A percentile compares a stretch with the other conserved stretches of the same genome.
These are phyloP conservation scores for Dolichomitus sp. DNA, from an alignment of 2,888 invertebrate genomes.

Conservation along the genomic window DNA sequence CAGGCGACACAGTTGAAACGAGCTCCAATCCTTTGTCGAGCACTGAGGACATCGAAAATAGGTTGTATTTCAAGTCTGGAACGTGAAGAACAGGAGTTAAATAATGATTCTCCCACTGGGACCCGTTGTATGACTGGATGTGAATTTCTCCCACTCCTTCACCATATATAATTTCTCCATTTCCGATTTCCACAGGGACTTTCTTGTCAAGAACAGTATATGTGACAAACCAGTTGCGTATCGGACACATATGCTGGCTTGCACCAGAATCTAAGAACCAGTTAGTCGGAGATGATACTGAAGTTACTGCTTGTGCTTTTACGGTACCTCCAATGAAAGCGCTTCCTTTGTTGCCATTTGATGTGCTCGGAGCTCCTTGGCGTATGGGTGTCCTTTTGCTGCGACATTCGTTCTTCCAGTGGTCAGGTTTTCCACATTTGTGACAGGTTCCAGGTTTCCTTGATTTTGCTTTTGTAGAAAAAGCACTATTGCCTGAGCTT, in stretches of 20 bases:
- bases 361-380: no score
- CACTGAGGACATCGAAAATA: slow-evolving; percentile 50
- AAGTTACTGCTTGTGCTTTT: slow-evolving; percentile 12
- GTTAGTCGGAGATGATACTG: slow-evolving; percentile 25
- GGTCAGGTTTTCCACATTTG: slow-evolving; percentile 63
- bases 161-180: slow-evolving; percentile 60
- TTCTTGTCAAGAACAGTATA: no score
- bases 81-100: slow-evolving; percentile 59
- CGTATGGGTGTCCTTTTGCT: slow-evolving; percentile 1
- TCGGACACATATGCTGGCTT: slow-evolving; percentile 66
- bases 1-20: no score
- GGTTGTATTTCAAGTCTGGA: slow-evolving; percentile 62
- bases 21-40: slow-evolving; percentile 65
- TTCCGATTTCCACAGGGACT: slow-evolving; percentile 52
- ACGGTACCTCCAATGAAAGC: slow-evolving; percentile 43
- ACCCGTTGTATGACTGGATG: slow-evolving; percentile 59
- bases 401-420: slow-evolving; percentile 44
- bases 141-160: slow-evolving; percentile 35
- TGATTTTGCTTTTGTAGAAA: not conserved
- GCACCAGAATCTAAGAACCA: slow-evolving; percentile 68
- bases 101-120: slow-evolving; percentile 59
- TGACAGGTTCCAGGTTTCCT: slow-evolving; percentile 44
- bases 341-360: no score
- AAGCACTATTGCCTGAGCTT: slow-evolving; percentile 31
- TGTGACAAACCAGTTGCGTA: slow-evolving; percentile 60